Percentiles rank a stretch among this genome's conserved stretches.
Conservation (phyloP, 2,888 invertebrate species). For the Melanostoma scalare region DNA sequence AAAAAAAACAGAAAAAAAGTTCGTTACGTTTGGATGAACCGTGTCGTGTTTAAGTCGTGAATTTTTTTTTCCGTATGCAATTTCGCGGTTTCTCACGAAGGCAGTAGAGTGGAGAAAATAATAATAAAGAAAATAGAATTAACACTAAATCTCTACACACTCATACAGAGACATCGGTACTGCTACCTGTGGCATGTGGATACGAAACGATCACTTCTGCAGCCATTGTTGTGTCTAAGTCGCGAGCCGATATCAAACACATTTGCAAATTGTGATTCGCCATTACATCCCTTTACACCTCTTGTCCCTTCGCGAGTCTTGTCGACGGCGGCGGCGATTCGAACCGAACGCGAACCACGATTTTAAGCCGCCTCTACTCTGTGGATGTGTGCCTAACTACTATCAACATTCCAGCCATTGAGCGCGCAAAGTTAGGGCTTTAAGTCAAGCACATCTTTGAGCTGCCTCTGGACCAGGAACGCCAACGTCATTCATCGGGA, state of each 20-base stretch:
- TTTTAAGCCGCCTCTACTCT: background rate
- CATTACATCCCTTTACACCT: background rate
- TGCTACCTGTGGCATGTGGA: slow-evolving; percentile 70
- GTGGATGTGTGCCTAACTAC: slow-evolving; percentile 16
- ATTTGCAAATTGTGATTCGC: slow-evolving; percentile 57
- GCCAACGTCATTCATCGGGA: slow-evolving; percentile 2
- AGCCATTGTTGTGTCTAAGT: slow-evolving; percentile 38
- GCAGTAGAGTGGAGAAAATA: slow-evolving; percentile 45
- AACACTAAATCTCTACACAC: slow-evolving; percentile 56
- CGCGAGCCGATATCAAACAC: slow-evolving; percentile 57
- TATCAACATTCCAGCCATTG: slow-evolving; percentile 58
- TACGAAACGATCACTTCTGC: slow-evolving; percentile 58
- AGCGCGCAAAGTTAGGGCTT: slow-evolving; percentile 52
- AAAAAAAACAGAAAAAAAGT: slow-evolving; percentile 25
- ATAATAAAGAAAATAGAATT: slow-evolving; percentile 49
- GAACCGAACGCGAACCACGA: background rate
- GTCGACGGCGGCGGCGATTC: slow-evolving; percentile 4
- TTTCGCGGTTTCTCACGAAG: slow-evolving; percentile 66
- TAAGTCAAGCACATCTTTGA: slow-evolving; percentile 44
- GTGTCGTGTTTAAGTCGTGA: slow-evolving; percentile 52
- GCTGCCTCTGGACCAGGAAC: slow-evolving; percentile 33
- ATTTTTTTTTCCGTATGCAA: slow-evolving; percentile 52
- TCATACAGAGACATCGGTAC: slow-evolving; percentile 11
- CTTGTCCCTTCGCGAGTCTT: background rate
- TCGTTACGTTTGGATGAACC: slow-evolving; percentile 68